Percentiles rank a stretch among this genome's conserved stretches.
Evolutionary conservation across 2,113 vertebrate species (phyloP).

Genomic region (Lota lota): DNA sequence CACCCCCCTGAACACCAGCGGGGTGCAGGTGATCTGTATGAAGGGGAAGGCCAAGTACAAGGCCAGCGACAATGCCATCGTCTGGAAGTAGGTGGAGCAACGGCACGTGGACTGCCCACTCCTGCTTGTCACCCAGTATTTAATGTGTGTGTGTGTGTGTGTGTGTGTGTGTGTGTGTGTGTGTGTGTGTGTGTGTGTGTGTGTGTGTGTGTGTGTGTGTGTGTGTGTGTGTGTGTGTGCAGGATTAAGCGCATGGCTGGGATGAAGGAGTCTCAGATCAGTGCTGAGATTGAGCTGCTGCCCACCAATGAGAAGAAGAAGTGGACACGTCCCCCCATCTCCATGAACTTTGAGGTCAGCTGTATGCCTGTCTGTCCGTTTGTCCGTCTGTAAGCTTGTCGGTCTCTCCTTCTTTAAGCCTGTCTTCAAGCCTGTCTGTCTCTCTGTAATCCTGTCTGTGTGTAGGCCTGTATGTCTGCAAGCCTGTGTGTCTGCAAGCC

Average conservation of each 20-base stretch:
- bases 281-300: slow-evolving; percentile 96
- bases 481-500: no score
- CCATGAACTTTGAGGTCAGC: slow-evolving; percentile 98
- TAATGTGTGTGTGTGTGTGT: no score
- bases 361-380: no score
- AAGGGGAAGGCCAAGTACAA: slow-evolving; percentile 99
- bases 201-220: slow-evolving; percentile 21
- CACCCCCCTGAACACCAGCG: slow-evolving; percentile 95
- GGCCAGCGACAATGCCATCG: slow-evolving; percentile 99
- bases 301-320: slow-evolving; percentile 99
- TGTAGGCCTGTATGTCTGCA: no score
- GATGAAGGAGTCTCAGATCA: slow-evolving; percentile 99
- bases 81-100: slow-evolving; percentile 90
- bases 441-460: no score
- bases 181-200: slow-evolving; percentile 23
- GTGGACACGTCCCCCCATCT: slow-evolving; percentile 98
- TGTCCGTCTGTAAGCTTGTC: no score
- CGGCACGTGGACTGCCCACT: background rate
- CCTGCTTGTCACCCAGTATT: no score
- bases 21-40: slow-evolving; percentile 99
- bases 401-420: no score
- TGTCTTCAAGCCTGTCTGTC: background rate
- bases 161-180: background rate
- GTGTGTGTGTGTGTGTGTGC: slow-evolving; percentile 13
- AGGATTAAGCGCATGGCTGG: slow-evolving; percentile 99